phyloP scores from a whole-genome alignment of 2,888 invertebrate species.

The Brachyopa scutellaris region DNA sequence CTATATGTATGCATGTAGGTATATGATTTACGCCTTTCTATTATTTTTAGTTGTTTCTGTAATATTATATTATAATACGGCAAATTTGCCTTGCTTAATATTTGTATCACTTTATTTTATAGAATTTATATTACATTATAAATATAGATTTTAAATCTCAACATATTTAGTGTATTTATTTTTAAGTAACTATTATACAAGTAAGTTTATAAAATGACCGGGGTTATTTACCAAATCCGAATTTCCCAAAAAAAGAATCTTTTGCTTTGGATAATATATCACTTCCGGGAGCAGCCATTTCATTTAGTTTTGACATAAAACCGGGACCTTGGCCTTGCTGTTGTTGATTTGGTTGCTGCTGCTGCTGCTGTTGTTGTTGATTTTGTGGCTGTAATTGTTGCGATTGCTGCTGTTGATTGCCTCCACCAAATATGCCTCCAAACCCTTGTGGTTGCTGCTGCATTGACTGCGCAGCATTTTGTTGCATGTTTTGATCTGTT shows the following conservation, averaged over 20 bases:
- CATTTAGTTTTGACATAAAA: constrained; percentile 94
- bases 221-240: constrained; percentile 90
- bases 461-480: constrained; percentile 80
- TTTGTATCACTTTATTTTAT: no score
- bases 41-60: no score
- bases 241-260: constrained; percentile 96
- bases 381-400: constrained; percentile 80
- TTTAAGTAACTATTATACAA: constrained; percentile 77
- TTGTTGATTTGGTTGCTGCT: constrained; percentile 82
- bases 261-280: constrained; percentile 96
- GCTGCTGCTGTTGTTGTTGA: constrained; percentile 75
- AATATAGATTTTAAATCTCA: constrained; percentile 26
- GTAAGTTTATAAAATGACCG: constrained; percentile 78
- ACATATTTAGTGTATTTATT: background rate
- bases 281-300: constrained; percentile 92
- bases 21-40: no score
- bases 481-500: constrained; percentile 83
- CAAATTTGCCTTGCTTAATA: no score
- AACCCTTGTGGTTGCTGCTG: constrained; percentile 80
- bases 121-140: constrained; percentile 34
- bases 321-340: constrained; percentile 82
- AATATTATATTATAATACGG: no score
- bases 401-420: constrained; percentile 77
- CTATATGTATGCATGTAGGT: no score
- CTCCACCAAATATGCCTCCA: constrained; percentile 77